Evolutionary conservation across 2,888 invertebrate genomes (phyloP).

Genomic region (Eilema griseolum): DNA sequence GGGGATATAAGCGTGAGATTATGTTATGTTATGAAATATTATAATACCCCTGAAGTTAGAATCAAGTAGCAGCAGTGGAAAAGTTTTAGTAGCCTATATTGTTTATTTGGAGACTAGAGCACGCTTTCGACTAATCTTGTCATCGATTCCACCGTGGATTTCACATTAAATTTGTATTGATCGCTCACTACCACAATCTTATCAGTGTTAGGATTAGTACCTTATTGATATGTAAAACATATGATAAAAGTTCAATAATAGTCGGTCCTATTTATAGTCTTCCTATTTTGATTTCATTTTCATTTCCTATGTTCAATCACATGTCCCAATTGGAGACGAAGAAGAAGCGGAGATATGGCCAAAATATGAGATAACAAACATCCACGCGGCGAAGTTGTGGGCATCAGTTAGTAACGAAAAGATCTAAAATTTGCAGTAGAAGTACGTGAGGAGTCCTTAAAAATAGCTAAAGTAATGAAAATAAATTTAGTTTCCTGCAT

Average conservation of each 20-base stretch:
- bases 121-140: neutral
- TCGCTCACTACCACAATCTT: neutral
- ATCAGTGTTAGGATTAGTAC: neutral
- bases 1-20: too few species aligned
- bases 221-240: neutral
- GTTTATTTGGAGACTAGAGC: neutral
- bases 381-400: too few species aligned
- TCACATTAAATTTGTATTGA: neutral
- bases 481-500: neutral
- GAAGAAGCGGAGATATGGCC: too few species aligned
- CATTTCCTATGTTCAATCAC: neutral
- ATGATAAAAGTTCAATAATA: neutral
- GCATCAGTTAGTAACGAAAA: too few species aligned
- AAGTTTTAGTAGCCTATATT: neutral
- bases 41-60: neutral
- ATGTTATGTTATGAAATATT: too few species aligned
- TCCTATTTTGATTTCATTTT: neutral
- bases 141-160: neutral
- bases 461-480: neutral
- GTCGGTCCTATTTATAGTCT: too few species aligned
- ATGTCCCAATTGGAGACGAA: too few species aligned
- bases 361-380: too few species aligned
- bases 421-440: too few species aligned
- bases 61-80: neutral
- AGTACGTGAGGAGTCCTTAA: too few species aligned